These are phyloP conservation scores for Rotaria magnacalcarata DNA, from an alignment of 2,888 invertebrate species.

Conservation along the genomic window DNA sequence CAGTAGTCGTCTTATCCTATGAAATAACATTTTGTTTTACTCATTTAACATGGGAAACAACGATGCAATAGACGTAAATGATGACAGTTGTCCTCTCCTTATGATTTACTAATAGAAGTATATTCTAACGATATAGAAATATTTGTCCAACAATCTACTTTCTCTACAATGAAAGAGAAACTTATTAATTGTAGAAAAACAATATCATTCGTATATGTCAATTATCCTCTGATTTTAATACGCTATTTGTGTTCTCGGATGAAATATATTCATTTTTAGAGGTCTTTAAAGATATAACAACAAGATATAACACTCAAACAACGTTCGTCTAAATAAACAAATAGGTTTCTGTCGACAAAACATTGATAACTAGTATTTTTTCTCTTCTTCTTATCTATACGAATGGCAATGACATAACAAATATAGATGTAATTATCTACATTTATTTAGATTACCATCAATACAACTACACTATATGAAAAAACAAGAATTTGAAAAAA, in stretches of 20 bases:
- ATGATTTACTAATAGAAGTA: neutral
- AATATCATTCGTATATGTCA: neutral
- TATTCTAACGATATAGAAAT: neutral
- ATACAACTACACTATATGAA: neutral
- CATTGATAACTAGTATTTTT: neutral
- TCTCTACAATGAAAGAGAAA: neutral
- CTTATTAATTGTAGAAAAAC: neutral
- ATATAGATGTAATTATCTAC: neutral
- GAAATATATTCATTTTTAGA: neutral
- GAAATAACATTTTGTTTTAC: neutral
- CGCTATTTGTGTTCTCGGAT: neutral
- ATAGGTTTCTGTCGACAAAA: neutral
- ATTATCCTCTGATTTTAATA: conserved; percentile 1
- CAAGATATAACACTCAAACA: neutral
- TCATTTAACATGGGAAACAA: neutral
- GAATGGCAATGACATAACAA: neutral
- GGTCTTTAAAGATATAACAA: neutral
- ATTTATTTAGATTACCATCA: neutral
- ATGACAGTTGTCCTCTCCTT: neutral
- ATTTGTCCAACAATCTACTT: neutral
- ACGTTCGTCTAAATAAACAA: neutral
- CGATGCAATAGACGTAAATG: neutral
- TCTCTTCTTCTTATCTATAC: neutral
- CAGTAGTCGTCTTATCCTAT: too few relatives aligned
- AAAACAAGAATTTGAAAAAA: too few relatives aligned